A percentile compares a stretch with the other conserved stretches of the same genome.
Evolutionary conservation across 1,140 invertebrate genomes (phyloP).

Genomic region (Brachystomella parvula): DNA sequence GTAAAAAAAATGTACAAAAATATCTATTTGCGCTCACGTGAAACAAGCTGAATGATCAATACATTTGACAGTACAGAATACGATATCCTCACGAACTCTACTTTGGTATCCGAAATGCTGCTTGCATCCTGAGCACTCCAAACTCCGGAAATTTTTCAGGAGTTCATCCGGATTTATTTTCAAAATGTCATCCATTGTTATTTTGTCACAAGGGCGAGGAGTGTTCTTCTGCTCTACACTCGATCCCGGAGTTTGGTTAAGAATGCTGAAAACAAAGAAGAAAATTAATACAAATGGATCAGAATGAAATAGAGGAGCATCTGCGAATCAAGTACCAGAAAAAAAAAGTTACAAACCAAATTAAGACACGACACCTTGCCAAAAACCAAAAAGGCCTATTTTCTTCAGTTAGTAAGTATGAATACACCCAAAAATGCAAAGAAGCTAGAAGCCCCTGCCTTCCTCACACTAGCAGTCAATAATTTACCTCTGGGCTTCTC

Average conservation of each 20-base stretch:
- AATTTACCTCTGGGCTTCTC: too few relatives aligned
- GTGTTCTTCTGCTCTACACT: not conserved
- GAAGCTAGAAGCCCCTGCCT: too few relatives aligned
- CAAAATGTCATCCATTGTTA: not conserved
- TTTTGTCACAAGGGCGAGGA: too few relatives aligned
- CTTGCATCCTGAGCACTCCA: slow-evolving; percentile 2
- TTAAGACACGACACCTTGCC: too few relatives aligned
- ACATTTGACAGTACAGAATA: not conserved
- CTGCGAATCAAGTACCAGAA: not conserved
- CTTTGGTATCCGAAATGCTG: slow-evolving; percentile 5
- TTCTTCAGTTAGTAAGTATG: too few relatives aligned
- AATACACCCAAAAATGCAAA: too few relatives aligned
- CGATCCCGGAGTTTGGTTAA: not conserved
- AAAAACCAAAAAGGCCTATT: too few relatives aligned
- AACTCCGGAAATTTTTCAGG: not conserved
- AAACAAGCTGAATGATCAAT: not conserved
- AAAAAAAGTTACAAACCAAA: not conserved
- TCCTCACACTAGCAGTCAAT: too few relatives aligned
- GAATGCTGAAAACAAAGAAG: not conserved
- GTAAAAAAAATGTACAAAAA: not conserved
- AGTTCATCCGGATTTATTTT: slow-evolving; percentile 1
- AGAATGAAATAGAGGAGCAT: not conserved
- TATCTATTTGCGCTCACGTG: not conserved
- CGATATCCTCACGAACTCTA: not conserved
- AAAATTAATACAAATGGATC: not conserved